Percentiles rank a stretch among this genome's conserved stretches.
Evolutionary conservation across 1,140 invertebrate species (phyloP).

Genomic region (Bactericera cockerelli): DNA sequence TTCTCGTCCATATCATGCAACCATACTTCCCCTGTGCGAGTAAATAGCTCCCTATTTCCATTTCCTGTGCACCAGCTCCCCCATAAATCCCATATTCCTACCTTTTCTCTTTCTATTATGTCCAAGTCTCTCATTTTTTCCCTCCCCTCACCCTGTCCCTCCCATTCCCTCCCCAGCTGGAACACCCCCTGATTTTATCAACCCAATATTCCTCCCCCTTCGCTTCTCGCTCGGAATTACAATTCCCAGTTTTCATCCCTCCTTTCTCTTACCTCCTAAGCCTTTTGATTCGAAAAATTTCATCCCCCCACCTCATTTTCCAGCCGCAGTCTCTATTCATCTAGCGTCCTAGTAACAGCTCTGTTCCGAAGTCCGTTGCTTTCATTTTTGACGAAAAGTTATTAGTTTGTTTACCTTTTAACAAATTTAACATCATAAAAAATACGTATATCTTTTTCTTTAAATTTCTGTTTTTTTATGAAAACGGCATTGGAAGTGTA

Average conservation of each 20-base stretch:
- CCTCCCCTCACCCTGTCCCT: no score
- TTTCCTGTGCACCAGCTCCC: no score
- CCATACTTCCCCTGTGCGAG: no score
- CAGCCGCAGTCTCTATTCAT: not conserved
- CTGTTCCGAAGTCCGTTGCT: not conserved
- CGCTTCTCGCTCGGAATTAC: not conserved
- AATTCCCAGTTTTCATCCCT: conserved; percentile 5
- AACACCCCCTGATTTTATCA: not conserved
- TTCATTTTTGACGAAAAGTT: not conserved
- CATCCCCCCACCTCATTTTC: not conserved
- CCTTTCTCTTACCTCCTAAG: not conserved
- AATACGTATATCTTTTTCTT: not conserved
- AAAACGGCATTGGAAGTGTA: no score
- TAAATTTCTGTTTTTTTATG: not conserved
- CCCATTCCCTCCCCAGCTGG: conserved; percentile 12
- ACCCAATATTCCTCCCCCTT: not conserved
- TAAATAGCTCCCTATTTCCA: no score
- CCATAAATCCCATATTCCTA: conserved; percentile 20
- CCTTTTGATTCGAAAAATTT: not conserved
- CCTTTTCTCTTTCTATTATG: no score
- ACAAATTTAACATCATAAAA: not conserved
- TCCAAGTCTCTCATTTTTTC: no score
- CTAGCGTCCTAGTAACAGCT: not conserved
- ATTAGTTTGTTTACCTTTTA: not conserved
- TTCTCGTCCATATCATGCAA: no score